phyloP scores from a whole-genome alignment of 2,797 vertebrate species.

The Gobionotothen gibberifrons region DNA sequence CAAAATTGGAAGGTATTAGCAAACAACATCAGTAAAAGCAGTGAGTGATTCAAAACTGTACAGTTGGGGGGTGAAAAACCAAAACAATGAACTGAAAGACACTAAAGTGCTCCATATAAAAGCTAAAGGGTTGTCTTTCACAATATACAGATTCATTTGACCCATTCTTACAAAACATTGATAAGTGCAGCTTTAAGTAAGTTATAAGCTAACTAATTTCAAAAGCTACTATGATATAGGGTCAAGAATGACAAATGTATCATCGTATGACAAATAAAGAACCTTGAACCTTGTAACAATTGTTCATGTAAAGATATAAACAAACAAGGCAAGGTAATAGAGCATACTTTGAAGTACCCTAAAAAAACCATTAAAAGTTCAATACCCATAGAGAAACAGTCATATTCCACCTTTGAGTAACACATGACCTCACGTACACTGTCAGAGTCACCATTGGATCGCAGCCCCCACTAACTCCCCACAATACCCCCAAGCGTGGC shows the following conservation, averaged over 20 bases:
- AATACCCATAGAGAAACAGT: neutral
- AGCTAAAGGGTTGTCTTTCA: neutral
- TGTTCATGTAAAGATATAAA: neutral
- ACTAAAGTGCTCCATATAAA: neutral
- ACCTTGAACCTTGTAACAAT: too few species aligned
- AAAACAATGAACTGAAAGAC: slow-evolving; percentile 6
- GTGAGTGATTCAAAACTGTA: neutral
- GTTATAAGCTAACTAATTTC: neutral
- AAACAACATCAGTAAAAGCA: neutral
- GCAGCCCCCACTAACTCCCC: slow-evolving; percentile 30
- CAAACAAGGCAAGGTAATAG: too few species aligned
- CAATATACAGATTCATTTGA: neutral
- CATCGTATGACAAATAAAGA: too few species aligned
- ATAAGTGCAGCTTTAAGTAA: neutral
- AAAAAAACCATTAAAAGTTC: too few species aligned
- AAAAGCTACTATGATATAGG: neutral
- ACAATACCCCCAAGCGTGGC: slow-evolving; percentile 47
- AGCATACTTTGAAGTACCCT: too few species aligned
- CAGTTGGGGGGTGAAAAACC: neutral
- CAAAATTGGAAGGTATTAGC: neutral
- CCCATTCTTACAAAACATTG: too few species aligned
- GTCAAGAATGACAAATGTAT: neutral
- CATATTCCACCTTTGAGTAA: slow-evolving; percentile 27
- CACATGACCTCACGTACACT: slow-evolving; percentile 28
- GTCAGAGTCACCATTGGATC: slow-evolving; percentile 25